These are phyloP conservation scores for Crotalus horridus DNA, from an alignment of 2,113 vertebrate genomes.

Conservation along the genomic window DNA sequence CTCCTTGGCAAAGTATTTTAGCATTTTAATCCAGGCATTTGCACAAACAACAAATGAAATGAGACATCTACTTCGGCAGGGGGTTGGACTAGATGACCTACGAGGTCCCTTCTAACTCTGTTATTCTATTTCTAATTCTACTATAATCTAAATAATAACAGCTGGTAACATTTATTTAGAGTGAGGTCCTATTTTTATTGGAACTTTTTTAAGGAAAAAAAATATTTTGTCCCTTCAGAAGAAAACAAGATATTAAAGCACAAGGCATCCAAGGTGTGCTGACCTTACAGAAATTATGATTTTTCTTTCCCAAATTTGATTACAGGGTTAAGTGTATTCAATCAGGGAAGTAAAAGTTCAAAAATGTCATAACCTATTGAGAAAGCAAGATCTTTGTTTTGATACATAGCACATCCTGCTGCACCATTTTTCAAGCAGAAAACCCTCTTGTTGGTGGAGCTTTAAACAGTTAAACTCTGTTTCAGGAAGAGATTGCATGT, in stretches of 20 bases:
- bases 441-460: conserved; percentile 57
- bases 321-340: conserved; percentile 22
- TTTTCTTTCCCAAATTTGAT: conserved; percentile 41
- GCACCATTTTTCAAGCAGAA: conserved; percentile 62
- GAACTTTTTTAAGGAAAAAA: not conserved
- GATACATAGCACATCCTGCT: conserved; percentile 57
- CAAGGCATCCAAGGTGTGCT: not conserved
- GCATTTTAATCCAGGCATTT: not conserved
- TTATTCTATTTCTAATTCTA: too few species aligned
- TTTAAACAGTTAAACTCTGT: conserved; percentile 73
- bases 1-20: not conserved
- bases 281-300: not conserved
- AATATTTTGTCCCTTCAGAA: not conserved
- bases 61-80: not conserved
- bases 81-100: too few species aligned
- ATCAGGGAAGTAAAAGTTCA: conserved; percentile 49
- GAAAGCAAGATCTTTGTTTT: conserved; percentile 61
- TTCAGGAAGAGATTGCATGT: conserved; percentile 67
- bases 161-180: not conserved
- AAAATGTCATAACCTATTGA: conserved; percentile 46
- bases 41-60: not conserved
- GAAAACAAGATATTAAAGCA: not conserved
- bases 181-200: not conserved
- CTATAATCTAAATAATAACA: not conserved
- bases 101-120: too few species aligned